Evolutionary conservation across 1,140 invertebrate species (phyloP).

Genomic region (Sycophaga agraensis): DNA sequence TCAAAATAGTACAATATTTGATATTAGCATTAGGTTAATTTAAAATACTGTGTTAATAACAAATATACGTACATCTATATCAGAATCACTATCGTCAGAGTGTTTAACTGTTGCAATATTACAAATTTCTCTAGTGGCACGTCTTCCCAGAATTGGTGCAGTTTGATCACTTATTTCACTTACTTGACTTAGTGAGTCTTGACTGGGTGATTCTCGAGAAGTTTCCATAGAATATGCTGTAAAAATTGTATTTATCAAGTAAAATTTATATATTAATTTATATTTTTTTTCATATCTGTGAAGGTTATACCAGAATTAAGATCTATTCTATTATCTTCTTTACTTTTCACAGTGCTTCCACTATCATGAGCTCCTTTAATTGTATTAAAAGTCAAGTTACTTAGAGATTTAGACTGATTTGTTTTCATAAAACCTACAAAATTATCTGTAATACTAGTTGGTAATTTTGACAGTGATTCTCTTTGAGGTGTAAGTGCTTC

Average conservation of each 20-base stretch:
- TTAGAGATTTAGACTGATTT: conserved; percentile 29
- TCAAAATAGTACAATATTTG: neutral
- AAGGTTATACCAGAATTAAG: conserved; percentile 43
- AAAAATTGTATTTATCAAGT: conserved; percentile 12
- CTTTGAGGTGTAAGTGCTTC: conserved; percentile 49
- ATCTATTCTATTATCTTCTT: conserved; percentile 52
- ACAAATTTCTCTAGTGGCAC: conserved; percentile 63
- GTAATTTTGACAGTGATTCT: conserved; percentile 30
- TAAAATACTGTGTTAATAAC: neutral
- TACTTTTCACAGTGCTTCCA: conserved; percentile 62
- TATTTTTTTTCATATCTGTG: too few species aligned
- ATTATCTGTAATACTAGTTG: conserved; percentile 53
- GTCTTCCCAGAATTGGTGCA: conserved; percentile 62
- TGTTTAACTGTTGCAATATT: conserved; percentile 42
- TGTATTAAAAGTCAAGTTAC: conserved; percentile 25
- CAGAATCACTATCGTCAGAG: conserved; percentile 61
- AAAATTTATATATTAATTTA: neutral
- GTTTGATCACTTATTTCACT: conserved; percentile 69
- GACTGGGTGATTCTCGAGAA: conserved; percentile 42
- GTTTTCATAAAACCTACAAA: conserved; percentile 54
- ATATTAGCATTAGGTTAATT: too few species aligned
- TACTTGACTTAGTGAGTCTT: conserved; percentile 61
- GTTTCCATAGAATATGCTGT: conserved; percentile 54
- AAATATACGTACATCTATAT: conserved; percentile 51
- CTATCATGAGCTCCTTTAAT: conserved; percentile 55